Percentiles rank a stretch among this genome's conserved stretches.
phyloP scores from a whole-genome alignment of 2,113 vertebrate species.

The Perca schrenkii region DNA sequence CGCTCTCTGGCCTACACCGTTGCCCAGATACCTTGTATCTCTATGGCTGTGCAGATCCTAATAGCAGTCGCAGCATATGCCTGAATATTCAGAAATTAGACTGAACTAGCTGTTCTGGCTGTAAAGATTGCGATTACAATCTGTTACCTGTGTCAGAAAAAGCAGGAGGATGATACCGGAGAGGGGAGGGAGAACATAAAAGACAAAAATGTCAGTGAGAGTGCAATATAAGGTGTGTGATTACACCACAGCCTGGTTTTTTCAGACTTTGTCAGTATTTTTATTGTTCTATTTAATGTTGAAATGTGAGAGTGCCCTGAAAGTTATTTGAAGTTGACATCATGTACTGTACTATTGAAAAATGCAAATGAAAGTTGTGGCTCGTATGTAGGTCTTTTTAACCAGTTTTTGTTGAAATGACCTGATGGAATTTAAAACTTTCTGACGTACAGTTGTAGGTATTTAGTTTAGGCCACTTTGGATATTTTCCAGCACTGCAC shows the following conservation, averaged over 20 bases:
- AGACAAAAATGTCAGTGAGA: conserved; percentile 19
- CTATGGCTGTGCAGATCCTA: conserved; percentile 95
- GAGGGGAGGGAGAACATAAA: neutral
- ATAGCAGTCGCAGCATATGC: conserved; percentile 78
- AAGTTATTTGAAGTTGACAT: conserved; percentile 51
- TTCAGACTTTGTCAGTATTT: conserved; percentile 57
- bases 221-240: conserved; percentile 55
- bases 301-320: conserved; percentile 53
- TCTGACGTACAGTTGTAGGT: neutral
- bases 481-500: conserved; percentile 6
- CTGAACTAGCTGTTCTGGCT: neutral
- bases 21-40: conserved; percentile 92
- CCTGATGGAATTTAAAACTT: neutral
- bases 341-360: conserved; percentile 47
- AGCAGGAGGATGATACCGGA: neutral
- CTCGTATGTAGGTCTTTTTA: neutral
- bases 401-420: neutral
- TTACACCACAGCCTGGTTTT: conserved; percentile 3
- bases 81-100: conserved; percentile 54
- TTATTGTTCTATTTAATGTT: neutral
- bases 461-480: conserved; percentile 12
- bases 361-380: conserved; percentile 70
- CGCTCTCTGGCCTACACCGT: conserved; percentile 90
- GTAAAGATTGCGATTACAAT: neutral
- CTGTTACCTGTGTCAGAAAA: neutral